Evolutionary conservation across 2,113 vertebrate species (phyloP).

Genomic region (Polypterus senegalus): DNA sequence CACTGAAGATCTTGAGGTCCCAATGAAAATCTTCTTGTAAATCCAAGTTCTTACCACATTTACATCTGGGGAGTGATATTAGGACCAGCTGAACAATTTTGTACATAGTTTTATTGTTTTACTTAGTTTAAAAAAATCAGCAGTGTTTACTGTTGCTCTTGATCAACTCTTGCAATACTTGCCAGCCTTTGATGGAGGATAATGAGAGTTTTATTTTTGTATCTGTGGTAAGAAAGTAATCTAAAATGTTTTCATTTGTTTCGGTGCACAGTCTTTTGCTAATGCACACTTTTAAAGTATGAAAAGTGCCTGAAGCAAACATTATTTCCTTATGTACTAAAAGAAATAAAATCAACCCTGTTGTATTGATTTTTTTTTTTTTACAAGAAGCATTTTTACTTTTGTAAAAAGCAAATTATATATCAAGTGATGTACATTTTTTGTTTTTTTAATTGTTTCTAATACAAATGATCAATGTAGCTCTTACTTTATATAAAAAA

Average conservation of each 20-base stretch:
- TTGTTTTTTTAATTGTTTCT: conserved; percentile 85
- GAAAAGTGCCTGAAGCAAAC: conserved; percentile 79
- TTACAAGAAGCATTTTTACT: conserved; percentile 87
- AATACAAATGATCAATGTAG: conserved; percentile 88
- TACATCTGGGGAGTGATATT: background rate
- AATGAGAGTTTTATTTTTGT: conserved; percentile 74
- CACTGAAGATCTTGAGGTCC: background rate
- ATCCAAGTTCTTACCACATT: background rate
- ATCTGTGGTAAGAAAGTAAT: conserved; percentile 69
- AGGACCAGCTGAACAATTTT: background rate
- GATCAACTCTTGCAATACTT: conserved; percentile 56
- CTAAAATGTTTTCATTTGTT: conserved; percentile 36
- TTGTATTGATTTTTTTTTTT: conserved; percentile 67
- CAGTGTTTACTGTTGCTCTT: conserved; percentile 42
- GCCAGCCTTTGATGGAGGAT: conserved; percentile 52
- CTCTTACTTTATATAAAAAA: conserved; percentile 65
- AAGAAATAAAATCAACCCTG: conserved; percentile 59
- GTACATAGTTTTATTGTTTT: background rate
- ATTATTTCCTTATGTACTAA: conserved; percentile 67
- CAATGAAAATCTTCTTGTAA: background rate
- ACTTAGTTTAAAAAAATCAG: conserved; percentile 16
- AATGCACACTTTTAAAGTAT: conserved; percentile 72
- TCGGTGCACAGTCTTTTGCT: conserved; percentile 46
- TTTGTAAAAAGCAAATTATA: conserved; percentile 82
- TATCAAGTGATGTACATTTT: conserved; percentile 95